phyloP scores from a whole-genome alignment of 2,797 vertebrate genomes.

The Phrynocephalus guinanensis region DNA sequence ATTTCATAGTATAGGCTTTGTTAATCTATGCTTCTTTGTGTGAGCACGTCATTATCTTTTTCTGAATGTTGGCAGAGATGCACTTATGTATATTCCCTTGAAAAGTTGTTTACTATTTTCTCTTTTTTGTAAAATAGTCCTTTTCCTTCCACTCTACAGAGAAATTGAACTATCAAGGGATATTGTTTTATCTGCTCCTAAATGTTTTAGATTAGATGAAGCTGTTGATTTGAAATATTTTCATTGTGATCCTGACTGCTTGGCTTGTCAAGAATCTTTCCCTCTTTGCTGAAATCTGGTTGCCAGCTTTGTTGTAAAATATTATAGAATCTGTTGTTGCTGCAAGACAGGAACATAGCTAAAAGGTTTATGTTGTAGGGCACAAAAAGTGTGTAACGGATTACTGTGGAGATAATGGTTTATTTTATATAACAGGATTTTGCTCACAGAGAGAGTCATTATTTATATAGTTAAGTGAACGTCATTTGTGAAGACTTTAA shows the following conservation, averaged over 20 bases:
- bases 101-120: neutral
- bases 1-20: neutral
- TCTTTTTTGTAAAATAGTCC: neutral
- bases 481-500: no score
- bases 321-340: neutral
- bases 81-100: neutral
- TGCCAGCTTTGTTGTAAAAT: neutral
- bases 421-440: no score
- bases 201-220: neutral
- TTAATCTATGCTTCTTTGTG: slow-evolving; percentile 16
- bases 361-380: no score
- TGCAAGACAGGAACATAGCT: no score
- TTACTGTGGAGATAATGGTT: no score
- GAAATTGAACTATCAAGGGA: neutral
- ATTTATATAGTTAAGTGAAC: no score
- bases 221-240: neutral
- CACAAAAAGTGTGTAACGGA: no score
- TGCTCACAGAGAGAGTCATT: no score
- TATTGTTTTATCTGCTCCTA: neutral
- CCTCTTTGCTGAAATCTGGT: neutral
- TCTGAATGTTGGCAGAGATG: neutral
- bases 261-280: neutral
- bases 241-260: neutral
- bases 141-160: neutral
- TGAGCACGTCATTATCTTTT: neutral